phyloP scores from a whole-genome alignment of 2,113 vertebrate genomes.

The Spilogale gracilis region DNA sequence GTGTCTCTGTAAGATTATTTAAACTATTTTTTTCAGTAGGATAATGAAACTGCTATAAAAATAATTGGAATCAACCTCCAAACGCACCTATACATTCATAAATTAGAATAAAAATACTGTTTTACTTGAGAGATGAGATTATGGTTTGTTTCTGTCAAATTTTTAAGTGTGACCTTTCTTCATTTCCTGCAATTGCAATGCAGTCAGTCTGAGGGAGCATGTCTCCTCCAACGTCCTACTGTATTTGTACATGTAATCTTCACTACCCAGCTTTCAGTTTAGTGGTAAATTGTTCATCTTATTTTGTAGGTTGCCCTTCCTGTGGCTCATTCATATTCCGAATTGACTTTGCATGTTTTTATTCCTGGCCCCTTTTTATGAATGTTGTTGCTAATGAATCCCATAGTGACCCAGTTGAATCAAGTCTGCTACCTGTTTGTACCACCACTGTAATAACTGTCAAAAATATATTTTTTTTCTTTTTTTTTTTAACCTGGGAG shows the following conservation, averaged over 20 bases:
- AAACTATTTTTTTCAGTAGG: neutral
- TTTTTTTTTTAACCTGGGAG: neutral
- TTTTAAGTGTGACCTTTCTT: neutral
- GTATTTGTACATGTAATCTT: neutral
- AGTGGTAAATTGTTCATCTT: neutral
- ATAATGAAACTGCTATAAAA: neutral
- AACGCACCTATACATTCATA: neutral
- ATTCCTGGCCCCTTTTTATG: constrained; percentile 9
- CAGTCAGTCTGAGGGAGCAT: accelerated
- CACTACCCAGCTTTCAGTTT: neutral
- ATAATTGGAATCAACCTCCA: neutral
- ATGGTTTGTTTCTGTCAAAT: neutral
- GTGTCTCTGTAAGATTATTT: neutral
- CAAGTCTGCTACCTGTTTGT: neutral
- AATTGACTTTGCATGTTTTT: constrained; percentile 4
- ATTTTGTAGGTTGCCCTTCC: neutral
- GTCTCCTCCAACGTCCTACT: neutral
- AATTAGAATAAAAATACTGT: neutral
- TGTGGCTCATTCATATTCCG: constrained; percentile 34
- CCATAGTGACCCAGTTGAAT: constrained; percentile 7
- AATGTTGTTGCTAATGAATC: constrained; percentile 48
- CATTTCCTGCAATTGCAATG: neutral
- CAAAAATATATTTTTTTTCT: neutral
- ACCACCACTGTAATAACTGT: neutral
- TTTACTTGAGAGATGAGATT: neutral